Evolutionary conservation across 2,888 invertebrate genomes (phyloP).

Genomic region (Hermodice carunculata): DNA sequence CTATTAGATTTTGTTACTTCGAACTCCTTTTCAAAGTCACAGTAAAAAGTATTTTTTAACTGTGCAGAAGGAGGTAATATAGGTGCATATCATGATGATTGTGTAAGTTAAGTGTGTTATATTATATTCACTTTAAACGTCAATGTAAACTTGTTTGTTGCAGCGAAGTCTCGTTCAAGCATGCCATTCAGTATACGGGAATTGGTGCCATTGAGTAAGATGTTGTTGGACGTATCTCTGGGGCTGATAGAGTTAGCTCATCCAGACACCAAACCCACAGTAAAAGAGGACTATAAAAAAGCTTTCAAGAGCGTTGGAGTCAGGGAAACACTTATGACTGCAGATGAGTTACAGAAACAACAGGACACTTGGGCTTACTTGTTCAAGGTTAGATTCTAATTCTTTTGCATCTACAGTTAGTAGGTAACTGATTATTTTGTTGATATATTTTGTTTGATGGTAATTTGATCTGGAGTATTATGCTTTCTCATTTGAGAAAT

Average conservation of each 20-base stretch:
- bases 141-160: too few relatives aligned
- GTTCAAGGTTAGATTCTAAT: slow-evolving; percentile 80
- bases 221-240: slow-evolving; percentile 83
- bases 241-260: slow-evolving; percentile 89
- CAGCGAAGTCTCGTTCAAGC: too few relatives aligned
- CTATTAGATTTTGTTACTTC: too few relatives aligned
- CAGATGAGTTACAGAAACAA: slow-evolving; percentile 69
- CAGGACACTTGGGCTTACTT: slow-evolving; percentile 81
- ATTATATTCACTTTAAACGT: too few relatives aligned
- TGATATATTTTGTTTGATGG: neutral
- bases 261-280: slow-evolving; percentile 78
- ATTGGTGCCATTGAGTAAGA: slow-evolving; percentile 80
- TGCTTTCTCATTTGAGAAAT: too few relatives aligned
- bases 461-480: neutral
- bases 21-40: too few relatives aligned
- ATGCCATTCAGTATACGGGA: slow-evolving; percentile 83
- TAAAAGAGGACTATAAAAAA: slow-evolving; percentile 75
- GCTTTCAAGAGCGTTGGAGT: slow-evolving; percentile 69
- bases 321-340: slow-evolving; percentile 33
- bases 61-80: too few relatives aligned
- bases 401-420: too few relatives aligned
- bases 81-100: too few relatives aligned
- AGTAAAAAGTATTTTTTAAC: too few relatives aligned
- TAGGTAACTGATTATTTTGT: too few relatives aligned
- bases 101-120: too few relatives aligned